Percentiles rank a stretch among this genome's conserved stretches.
Evolutionary conservation across 2,888 invertebrate species (phyloP).

Genomic region (Pyrochroa serraticornis): DNA sequence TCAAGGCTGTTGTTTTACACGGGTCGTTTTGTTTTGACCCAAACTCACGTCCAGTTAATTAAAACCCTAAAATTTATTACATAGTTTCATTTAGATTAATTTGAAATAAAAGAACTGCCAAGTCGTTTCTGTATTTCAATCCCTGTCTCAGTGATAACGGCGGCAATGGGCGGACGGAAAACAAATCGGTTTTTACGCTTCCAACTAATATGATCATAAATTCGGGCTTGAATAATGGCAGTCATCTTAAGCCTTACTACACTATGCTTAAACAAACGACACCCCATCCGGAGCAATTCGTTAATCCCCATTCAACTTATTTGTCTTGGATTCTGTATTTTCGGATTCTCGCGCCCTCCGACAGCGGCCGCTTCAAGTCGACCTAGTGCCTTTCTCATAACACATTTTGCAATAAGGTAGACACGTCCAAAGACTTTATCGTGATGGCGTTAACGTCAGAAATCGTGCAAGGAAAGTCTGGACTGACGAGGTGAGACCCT

Average conservation of each 20-base stretch:
- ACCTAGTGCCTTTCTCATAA: conserved; percentile 22
- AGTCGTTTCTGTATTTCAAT: background rate
- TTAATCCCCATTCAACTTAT: conserved; percentile 33
- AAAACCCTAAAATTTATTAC: too few relatives aligned
- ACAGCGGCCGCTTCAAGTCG: too few relatives aligned
- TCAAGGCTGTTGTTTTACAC: too few relatives aligned
- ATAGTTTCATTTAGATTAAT: too few relatives aligned
- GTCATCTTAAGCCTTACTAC: conserved; percentile 29
- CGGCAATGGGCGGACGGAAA: conserved; percentile 11
- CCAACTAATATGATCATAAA: conserved; percentile 32
- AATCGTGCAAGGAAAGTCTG: conserved; percentile 18
- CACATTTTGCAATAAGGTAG: conserved; percentile 22
- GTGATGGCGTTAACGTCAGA: background rate
- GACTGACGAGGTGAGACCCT: conserved; percentile 24
- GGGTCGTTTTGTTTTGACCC: too few relatives aligned
- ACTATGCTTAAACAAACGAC: conserved; percentile 33
- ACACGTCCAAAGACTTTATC: conserved; percentile 22
- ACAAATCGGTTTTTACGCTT: conserved; percentile 31
- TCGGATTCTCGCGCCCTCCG: conserved; percentile 2
- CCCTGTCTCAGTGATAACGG: conserved; percentile 10
- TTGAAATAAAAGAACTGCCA: too few relatives aligned
- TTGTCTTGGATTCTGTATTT: conserved; percentile 23
- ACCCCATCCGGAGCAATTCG: conserved; percentile 31
- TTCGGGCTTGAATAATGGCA: conserved; percentile 28
- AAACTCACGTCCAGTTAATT: too few relatives aligned